phyloP scores from a whole-genome alignment of 2,797 vertebrate genomes.

The Megalops cyprinoides region DNA sequence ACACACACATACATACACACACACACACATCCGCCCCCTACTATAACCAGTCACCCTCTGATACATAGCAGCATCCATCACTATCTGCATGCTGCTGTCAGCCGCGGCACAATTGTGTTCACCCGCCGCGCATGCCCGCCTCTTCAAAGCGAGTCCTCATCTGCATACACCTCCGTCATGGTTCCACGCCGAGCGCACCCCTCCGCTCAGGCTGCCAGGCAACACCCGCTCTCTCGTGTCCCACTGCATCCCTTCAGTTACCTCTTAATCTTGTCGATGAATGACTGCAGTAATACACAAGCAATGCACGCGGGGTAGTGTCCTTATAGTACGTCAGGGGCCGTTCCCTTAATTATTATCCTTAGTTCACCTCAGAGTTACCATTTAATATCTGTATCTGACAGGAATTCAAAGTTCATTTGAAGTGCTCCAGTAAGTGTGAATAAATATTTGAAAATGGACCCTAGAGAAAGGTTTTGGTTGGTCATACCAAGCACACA shows the following conservation, averaged over 20 bases:
- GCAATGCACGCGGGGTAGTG: neutral
- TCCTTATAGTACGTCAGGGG: neutral
- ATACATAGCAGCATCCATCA: no score
- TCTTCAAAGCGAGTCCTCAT: neutral
- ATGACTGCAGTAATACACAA: neutral
- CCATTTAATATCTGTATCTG: neutral
- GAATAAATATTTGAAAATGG: slow-evolving; percentile 8
- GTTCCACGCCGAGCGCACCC: neutral
- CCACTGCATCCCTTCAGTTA: neutral
- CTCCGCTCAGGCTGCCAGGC: neutral
- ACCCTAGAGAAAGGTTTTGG: neutral
- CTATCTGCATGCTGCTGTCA: neutral
- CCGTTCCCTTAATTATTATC: neutral
- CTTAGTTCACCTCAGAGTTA: neutral
- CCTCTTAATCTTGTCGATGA: neutral
- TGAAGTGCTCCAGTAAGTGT: neutral
- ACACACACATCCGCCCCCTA: no score
- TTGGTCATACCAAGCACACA: neutral
- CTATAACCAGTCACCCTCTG: no score
- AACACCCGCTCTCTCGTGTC: neutral
- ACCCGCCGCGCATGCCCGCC: neutral
- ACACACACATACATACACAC: no score
- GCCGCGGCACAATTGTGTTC: neutral
- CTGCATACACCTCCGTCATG: neutral
- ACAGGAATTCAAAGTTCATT: neutral